Evolutionary conservation across 2,113 vertebrate genomes (phyloP).

Genomic region (Stegostoma tigrinum): DNA sequence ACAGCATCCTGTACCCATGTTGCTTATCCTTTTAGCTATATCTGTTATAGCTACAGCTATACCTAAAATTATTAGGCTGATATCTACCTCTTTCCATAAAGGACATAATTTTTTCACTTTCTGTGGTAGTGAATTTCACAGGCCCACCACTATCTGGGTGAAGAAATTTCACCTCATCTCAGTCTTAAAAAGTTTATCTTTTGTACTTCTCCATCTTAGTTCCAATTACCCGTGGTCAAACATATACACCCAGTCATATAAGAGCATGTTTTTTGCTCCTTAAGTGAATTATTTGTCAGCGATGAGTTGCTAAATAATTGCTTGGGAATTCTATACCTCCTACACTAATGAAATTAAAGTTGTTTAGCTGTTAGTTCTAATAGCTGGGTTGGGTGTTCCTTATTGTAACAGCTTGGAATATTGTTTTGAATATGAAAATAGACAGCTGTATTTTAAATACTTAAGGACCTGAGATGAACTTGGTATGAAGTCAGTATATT

Average conservation of each 20-base stretch:
- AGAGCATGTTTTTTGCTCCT: neutral
- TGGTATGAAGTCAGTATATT: neutral
- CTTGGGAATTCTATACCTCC: neutral
- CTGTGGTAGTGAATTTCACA: no score
- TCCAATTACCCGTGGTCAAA: neutral
- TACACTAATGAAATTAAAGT: neutral
- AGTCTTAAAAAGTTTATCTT: no score
- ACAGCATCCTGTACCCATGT: no score
- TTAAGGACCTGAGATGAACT: neutral
- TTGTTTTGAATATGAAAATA: neutral
- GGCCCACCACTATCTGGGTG: no score
- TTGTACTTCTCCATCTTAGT: neutral
- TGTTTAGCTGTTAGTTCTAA: neutral
- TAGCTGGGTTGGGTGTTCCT: neutral
- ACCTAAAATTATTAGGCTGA: no score
- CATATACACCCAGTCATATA: neutral
- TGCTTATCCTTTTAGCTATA: no score
- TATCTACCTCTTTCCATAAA: no score
- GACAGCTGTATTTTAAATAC: neutral
- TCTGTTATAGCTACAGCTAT: no score
- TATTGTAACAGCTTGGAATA: neutral
- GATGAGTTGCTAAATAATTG: neutral
- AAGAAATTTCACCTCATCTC: no score
- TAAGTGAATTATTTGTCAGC: neutral
- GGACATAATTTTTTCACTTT: no score